A percentile compares a stretch with the other conserved stretches of the same genome.
These are phyloP conservation scores for Staurois parvus DNA, from an alignment of 2,797 vertebrate species.

Conservation along the genomic window DNA sequence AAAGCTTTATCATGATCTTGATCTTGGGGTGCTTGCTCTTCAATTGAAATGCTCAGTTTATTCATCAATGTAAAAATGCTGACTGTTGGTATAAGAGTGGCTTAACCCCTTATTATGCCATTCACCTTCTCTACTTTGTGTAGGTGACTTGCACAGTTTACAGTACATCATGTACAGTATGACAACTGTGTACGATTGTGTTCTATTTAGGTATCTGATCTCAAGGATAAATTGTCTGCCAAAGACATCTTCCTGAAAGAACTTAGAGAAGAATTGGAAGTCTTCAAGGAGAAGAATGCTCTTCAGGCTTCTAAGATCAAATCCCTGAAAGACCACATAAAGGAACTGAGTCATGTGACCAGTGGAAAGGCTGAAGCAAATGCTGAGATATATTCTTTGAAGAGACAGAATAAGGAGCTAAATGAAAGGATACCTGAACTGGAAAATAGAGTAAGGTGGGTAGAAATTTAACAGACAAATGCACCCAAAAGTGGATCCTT, in stretches of 20 bases:
- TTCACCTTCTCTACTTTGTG: too few relatives aligned
- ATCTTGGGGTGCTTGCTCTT: too few relatives aligned
- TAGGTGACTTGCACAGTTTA: too few relatives aligned
- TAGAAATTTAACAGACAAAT: not conserved
- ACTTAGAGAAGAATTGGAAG: constrained; percentile 65
- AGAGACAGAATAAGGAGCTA: constrained; percentile 66
- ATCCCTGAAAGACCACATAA: constrained; percentile 65
- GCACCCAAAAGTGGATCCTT: too few relatives aligned
- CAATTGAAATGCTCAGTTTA: too few relatives aligned
- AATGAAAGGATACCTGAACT: constrained; percentile 65
- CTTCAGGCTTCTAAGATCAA: constrained; percentile 65
- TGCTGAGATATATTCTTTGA: constrained; percentile 61
- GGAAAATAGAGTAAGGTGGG: constrained; percentile 68
- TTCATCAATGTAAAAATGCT: too few relatives aligned
- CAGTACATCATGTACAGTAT: too few relatives aligned
- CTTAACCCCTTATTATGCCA: too few relatives aligned
- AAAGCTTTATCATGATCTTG: too few relatives aligned
- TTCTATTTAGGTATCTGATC: constrained; percentile 66
- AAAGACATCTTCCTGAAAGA: constrained; percentile 65
- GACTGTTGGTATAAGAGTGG: too few relatives aligned
- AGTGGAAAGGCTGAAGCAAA: constrained; percentile 64
- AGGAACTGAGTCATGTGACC: constrained; percentile 63
- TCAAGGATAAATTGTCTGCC: constrained; percentile 65
- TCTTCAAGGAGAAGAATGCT: constrained; percentile 64
- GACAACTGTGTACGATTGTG: not conserved